phyloP scores from a whole-genome alignment of 2,113 vertebrate genomes.

The Pseudorasbora parva region DNA sequence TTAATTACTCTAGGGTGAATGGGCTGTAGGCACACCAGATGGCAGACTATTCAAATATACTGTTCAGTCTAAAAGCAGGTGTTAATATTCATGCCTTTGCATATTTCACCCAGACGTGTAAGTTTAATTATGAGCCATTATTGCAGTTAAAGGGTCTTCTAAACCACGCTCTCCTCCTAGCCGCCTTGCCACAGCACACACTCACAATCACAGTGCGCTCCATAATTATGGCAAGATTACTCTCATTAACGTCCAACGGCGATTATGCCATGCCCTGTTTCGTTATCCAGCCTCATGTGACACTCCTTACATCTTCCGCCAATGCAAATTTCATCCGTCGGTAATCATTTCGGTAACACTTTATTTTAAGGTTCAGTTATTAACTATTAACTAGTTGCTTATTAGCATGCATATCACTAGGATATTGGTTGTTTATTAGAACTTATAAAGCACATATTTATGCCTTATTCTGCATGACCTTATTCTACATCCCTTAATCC shows the following conservation, averaged over 20 bases:
- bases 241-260: conserved; percentile 37
- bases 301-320: not conserved
- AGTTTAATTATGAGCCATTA: conserved; percentile 53
- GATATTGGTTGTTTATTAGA: no score
- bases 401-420: no score
- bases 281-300: not conserved
- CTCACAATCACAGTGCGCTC: conserved; percentile 39
- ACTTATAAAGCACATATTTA: no score
- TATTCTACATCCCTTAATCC: no score
- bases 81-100: conserved; percentile 51
- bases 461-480: no score
- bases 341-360: no score
- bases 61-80: conserved; percentile 45
- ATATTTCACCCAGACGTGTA: conserved; percentile 45
- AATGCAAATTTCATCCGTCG: not conserved
- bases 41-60: conserved; percentile 49
- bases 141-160: conserved; percentile 49
- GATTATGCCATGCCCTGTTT: not conserved
- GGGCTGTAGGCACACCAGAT: conserved; percentile 48
- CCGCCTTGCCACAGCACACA: conserved; percentile 20
- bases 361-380: no score
- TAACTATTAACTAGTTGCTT: no score
- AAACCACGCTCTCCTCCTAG: not conserved
- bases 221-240: conserved; percentile 44
- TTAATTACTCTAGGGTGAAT: conserved; percentile 48